Evolutionary conservation across 1,140 invertebrate species (phyloP).

Genomic region (Nephila pilipes): DNA sequence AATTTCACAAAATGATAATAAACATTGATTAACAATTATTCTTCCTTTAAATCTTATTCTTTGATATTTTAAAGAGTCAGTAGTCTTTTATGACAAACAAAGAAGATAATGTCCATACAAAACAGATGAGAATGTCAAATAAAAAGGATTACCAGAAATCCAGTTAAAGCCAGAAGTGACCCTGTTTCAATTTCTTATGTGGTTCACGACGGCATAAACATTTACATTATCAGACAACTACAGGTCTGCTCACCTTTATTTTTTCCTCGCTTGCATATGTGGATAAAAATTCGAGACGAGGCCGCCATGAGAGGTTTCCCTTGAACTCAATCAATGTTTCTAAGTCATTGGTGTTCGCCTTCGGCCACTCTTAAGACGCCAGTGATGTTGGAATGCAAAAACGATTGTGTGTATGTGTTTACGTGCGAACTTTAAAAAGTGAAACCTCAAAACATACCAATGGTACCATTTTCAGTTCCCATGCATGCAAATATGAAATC

Average conservation of each 20-base stretch:
- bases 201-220: conserved; percentile 27
- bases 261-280: neutral
- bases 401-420: conserved; percentile 35
- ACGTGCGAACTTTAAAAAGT: neutral
- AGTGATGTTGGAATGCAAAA: conserved; percentile 16
- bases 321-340: conserved; percentile 70
- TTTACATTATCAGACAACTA: conserved; percentile 32
- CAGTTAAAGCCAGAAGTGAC: conserved; percentile 21
- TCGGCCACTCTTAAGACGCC: conserved; percentile 24
- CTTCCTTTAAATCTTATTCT: neutral
- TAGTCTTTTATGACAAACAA: neutral
- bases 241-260: neutral
- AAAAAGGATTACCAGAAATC: neutral
- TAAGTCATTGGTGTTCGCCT: conserved; percentile 52
- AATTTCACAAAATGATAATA: too few species aligned
- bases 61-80: neutral
- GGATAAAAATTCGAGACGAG: conserved; percentile 51
- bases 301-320: conserved; percentile 55
- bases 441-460: neutral
- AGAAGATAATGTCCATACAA: neutral
- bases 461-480: neutral
- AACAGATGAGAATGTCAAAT: neutral
- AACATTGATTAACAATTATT: too few species aligned
- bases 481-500: neutral
- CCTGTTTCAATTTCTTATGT: conserved; percentile 38